Percentiles rank a stretch among this genome's conserved stretches.
Conservation (phyloP, 2,888 invertebrate species). For the Germaria angustata region DNA sequence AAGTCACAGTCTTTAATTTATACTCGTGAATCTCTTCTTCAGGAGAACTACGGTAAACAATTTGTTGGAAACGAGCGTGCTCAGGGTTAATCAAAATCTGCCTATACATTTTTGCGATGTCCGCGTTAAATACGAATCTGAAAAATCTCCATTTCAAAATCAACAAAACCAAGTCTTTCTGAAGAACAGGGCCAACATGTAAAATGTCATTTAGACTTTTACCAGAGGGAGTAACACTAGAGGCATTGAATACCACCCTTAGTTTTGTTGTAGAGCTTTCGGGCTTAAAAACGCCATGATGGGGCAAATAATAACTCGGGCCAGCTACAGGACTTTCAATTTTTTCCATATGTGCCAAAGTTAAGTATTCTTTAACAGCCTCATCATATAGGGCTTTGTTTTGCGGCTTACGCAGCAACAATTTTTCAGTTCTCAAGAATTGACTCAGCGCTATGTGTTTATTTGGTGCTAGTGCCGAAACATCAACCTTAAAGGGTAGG, state of each 20-base stretch:
- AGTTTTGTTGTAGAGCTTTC: background rate
- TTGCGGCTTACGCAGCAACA: background rate
- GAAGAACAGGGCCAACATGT: background rate
- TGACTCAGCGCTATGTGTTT: background rate
- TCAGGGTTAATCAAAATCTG: background rate
- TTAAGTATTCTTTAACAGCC: background rate
- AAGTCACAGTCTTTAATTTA: no score
- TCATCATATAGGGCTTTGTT: background rate
- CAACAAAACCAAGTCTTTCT: background rate
- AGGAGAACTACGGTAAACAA: background rate
- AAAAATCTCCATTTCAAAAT: background rate
- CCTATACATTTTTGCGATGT: background rate
- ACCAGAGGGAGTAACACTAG: background rate
- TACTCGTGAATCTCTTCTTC: background rate
- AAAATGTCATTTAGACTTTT: background rate
- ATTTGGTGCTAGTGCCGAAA: background rate
- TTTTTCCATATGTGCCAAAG: slow-evolving; percentile 9
- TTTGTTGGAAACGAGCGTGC: background rate
- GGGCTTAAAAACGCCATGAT: background rate
- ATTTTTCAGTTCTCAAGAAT: background rate
- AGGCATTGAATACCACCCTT: no score
- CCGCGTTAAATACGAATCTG: background rate
- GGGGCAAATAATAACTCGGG: slow-evolving; percentile 5
- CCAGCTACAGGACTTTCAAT: background rate
- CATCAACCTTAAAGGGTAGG: no score